These are phyloP conservation scores for Petaurus breviceps DNA, from an alignment of 2,113 vertebrate species.

Conservation along the genomic window DNA sequence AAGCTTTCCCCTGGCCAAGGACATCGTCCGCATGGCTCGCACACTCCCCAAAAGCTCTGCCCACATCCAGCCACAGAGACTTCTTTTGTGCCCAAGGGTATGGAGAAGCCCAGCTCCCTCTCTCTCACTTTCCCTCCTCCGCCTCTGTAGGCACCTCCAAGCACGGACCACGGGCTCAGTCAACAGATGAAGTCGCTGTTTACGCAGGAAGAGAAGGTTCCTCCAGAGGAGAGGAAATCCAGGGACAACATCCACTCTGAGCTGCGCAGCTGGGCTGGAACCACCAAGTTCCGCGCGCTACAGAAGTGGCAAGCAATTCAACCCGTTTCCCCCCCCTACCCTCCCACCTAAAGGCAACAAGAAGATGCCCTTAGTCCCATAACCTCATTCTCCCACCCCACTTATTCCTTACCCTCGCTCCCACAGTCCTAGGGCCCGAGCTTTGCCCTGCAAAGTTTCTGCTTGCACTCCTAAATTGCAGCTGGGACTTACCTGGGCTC, in stretches of 20 bases:
- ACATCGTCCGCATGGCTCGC: background rate
- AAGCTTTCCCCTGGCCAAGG: background rate
- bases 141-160: background rate
- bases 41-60: constrained; percentile 8
- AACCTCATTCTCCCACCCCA: background rate
- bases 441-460: background rate
- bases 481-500: constrained; percentile 73
- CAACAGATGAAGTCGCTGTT: constrained; percentile 63
- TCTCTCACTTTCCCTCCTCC: background rate
- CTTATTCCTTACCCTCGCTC: background rate
- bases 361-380: background rate
- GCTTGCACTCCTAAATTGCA: background rate
- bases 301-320: background rate
- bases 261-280: background rate
- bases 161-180: constrained; percentile 22
- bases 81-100: constrained; percentile 65
- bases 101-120: constrained; percentile 1
- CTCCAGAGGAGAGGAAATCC: constrained; percentile 32
- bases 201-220: constrained; percentile 64
- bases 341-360: background rate
- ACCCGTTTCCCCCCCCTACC: background rate
- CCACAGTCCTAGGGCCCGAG: background rate
- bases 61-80: constrained; percentile 50
- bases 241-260: background rate
- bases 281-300: background rate